Conservation (phyloP, 37 sponge, comb jelly and placozoan genomes). For the Oscarella lobularis region DNA sequence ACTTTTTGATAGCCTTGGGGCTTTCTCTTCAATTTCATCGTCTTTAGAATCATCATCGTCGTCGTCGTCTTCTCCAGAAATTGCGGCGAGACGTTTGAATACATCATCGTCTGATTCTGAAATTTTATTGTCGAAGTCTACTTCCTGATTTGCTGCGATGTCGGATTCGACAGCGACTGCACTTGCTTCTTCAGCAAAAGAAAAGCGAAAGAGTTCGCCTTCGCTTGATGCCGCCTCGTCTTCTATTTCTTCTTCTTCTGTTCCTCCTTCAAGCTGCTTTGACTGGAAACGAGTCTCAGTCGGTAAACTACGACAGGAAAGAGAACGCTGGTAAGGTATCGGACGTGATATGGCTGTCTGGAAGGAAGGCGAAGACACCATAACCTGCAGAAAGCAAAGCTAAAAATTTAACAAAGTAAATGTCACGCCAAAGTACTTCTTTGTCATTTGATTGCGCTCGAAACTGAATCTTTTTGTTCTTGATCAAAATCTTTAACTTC, state of each 20-base stretch:
- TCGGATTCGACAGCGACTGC: not conserved
- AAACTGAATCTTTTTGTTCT: slow-evolving; percentile 36
- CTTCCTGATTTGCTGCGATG: not conserved
- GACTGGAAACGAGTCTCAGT: not conserved
- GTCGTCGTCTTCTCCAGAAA: not conserved
- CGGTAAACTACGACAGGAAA: not conserved
- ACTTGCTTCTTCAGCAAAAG: not conserved
- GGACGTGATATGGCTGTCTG: no score
- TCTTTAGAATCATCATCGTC: not conserved
- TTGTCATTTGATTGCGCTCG: no score
- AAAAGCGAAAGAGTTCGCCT: not conserved
- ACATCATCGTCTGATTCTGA: not conserved
- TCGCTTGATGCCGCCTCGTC: not conserved
- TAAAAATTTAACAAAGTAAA: no score
- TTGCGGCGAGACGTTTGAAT: not conserved
- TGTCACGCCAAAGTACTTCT: no score
- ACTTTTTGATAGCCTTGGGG: no score
- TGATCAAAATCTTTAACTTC: slow-evolving; percentile 59
- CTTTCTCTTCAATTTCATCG: not conserved
- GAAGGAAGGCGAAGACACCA: no score
- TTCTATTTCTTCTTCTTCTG: not conserved
- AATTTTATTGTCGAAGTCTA: not conserved
- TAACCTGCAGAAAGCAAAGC: no score
- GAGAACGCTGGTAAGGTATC: not conserved
- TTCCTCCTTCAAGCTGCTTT: not conserved